Percentiles rank a stretch among this genome's conserved stretches.
These are phyloP conservation scores for Hassar affinis DNA, from an alignment of 2,113 vertebrate species.

Conservation along the genomic window DNA sequence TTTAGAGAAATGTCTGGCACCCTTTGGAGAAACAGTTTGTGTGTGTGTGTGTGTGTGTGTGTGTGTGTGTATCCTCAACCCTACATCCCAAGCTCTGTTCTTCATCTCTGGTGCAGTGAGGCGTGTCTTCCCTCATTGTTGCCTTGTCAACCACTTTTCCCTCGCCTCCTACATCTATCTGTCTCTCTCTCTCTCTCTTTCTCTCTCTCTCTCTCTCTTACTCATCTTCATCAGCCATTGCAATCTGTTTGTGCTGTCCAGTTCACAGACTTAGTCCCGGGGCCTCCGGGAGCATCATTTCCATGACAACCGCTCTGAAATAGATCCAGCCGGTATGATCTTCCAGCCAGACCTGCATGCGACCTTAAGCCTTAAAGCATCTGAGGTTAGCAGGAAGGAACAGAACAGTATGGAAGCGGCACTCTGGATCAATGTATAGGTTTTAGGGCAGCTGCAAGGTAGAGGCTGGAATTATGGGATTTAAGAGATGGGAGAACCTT, in stretches of 20 bases:
- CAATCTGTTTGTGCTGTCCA: slow-evolving; percentile 40
- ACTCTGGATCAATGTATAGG: neutral
- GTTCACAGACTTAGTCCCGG: slow-evolving; percentile 20
- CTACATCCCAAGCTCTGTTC: slow-evolving; percentile 28
- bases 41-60: slow-evolving; percentile 13
- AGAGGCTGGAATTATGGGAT: slow-evolving; percentile 4
- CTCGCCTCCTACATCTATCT: slow-evolving; percentile 42
- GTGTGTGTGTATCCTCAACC: neutral
- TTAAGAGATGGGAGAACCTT: neutral
- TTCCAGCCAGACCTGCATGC: slow-evolving; percentile 6
- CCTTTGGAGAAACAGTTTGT: slow-evolving; percentile 11
- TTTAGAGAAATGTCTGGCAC: slow-evolving; percentile 6
- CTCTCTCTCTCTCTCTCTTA: neutral
- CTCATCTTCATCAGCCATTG: slow-evolving; percentile 27
- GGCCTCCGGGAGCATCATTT: slow-evolving; percentile 43
- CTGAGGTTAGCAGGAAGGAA: slow-evolving; percentile 24
- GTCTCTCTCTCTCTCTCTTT: slow-evolving; percentile 1
- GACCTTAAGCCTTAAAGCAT: slow-evolving; percentile 16
- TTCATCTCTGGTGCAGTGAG: slow-evolving; percentile 50
- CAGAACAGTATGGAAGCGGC: neutral
- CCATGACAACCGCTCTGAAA: slow-evolving; percentile 43
- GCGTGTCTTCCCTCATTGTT: slow-evolving; percentile 49
- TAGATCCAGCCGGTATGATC: slow-evolving; percentile 25
- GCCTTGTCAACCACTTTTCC: slow-evolving; percentile 50
- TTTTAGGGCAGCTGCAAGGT: neutral